phyloP scores from a whole-genome alignment of 2,888 invertebrate species.

The Drosophila robusta region DNA sequence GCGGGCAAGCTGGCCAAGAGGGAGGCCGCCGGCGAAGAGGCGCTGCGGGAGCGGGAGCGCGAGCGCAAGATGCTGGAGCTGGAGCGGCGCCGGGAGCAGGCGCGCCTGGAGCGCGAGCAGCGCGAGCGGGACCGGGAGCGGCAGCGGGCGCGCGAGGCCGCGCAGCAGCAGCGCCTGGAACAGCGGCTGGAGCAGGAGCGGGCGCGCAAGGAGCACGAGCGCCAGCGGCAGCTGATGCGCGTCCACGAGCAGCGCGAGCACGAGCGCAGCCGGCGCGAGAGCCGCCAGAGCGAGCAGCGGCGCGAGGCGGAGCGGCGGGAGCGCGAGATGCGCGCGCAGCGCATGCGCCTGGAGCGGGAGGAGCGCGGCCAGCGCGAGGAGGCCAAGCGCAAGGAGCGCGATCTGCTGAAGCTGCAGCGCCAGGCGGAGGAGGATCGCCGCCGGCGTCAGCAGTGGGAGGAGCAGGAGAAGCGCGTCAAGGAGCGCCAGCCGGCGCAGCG shows the following conservation, averaged over 20 bases:
- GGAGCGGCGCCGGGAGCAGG: slow-evolving; percentile 9
- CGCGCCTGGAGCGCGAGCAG: not conserved
- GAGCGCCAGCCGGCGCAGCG: no score
- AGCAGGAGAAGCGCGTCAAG: not conserved
- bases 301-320: no score
- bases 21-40: no score
- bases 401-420: not conserved
- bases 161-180: not conserved
- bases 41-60: not conserved
- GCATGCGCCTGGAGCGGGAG: not conserved
- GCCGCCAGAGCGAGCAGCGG: not conserved
- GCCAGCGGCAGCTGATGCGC: slow-evolving; percentile 2
- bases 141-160: not conserved
- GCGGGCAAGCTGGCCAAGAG: no score
- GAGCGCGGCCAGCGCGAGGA: no score
- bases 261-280: slow-evolving; percentile 11
- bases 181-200: slow-evolving; percentile 5
- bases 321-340: not conserved
- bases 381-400: not conserved
- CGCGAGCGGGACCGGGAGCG: slow-evolving; percentile 1
- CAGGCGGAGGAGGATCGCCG: not conserved
- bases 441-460: not conserved
- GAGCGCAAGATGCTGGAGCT: slow-evolving; percentile 9
- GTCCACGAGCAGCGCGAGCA: slow-evolving; percentile 33
- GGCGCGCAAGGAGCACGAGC: slow-evolving; percentile 2